These are phyloP conservation scores for Polydrusus pterygomalis DNA, from an alignment of 2,888 invertebrate genomes.

Conservation along the genomic window DNA sequence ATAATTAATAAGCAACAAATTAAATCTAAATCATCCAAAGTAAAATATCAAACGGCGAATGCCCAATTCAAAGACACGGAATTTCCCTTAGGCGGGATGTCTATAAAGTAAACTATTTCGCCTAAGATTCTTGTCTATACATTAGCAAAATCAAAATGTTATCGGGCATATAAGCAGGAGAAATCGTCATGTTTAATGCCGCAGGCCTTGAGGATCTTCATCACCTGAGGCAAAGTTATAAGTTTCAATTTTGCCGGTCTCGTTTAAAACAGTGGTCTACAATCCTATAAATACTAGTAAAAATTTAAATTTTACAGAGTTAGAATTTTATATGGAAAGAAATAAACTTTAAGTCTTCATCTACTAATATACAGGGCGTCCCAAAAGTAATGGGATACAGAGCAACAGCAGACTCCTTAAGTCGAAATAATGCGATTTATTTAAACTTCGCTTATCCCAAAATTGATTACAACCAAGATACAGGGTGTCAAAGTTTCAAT, in stretches of 20 bases:
- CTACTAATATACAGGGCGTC: no score
- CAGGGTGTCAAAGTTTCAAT: no score
- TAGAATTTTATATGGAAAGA: no score
- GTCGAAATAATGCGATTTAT: no score
- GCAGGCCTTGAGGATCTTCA: constrained; percentile 21
- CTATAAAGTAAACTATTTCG: constrained; percentile 28
- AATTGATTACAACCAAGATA: no score
- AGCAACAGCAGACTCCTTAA: no score
- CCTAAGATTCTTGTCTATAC: constrained; percentile 23
- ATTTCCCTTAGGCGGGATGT: not conserved
- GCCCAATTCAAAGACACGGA: not conserved
- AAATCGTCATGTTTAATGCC: constrained; percentile 21
- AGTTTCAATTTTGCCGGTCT: constrained; percentile 3
- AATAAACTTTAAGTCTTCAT: no score
- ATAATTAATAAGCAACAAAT: not conserved
- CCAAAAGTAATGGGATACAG: no score
- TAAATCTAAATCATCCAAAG: not conserved
- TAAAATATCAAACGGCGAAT: not conserved
- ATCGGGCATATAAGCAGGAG: constrained; percentile 29
- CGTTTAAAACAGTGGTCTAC: not conserved
- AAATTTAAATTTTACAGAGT: not conserved
- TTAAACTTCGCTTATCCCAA: no score
- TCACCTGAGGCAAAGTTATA: constrained; percentile 13
- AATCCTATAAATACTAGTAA: not conserved
- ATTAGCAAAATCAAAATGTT: constrained; percentile 35